A percentile compares a stretch with the other conserved stretches of the same genome.
phyloP scores from a whole-genome alignment of 2,888 invertebrate genomes.

The Ecdyonurus torrentis region DNA sequence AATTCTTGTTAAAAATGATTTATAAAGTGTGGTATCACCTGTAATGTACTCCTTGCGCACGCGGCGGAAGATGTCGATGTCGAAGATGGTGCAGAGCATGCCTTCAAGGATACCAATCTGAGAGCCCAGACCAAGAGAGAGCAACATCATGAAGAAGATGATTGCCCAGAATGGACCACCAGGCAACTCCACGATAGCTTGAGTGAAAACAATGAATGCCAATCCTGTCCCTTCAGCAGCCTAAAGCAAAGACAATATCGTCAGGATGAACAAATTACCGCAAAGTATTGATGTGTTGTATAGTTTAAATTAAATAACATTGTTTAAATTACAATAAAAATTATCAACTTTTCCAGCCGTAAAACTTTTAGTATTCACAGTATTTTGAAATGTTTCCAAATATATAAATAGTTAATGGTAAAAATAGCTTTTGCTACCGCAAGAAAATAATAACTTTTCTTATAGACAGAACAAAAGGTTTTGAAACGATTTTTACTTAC shows the following conservation, averaged over 20 bases:
- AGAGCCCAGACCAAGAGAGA: conserved; percentile 83
- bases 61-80: conserved; percentile 78
- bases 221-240: conserved; percentile 92
- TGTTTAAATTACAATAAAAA: not conserved
- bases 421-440: not conserved
- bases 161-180: conserved; percentile 93
- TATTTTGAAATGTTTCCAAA: not conserved
- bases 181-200: conserved; percentile 86
- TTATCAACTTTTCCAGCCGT: no score
- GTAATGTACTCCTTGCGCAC: conserved; percentile 79
- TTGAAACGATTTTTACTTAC: conserved; percentile 29
- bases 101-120: conserved; percentile 95
- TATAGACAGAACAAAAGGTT: no score
- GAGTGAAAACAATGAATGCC: conserved; percentile 94
- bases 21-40: conserved; percentile 45
- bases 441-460: not conserved
- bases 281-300: not conserved
- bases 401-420: not conserved
- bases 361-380: no score
- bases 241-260: conserved; percentile 30
- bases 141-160: conserved; percentile 88
- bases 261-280: not conserved
- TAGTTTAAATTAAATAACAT: not conserved
- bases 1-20: not conserved
- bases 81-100: conserved; percentile 87